Evolutionary conservation across 2,888 invertebrate species (phyloP).

Genomic region (Chrysolina haemoptera): DNA sequence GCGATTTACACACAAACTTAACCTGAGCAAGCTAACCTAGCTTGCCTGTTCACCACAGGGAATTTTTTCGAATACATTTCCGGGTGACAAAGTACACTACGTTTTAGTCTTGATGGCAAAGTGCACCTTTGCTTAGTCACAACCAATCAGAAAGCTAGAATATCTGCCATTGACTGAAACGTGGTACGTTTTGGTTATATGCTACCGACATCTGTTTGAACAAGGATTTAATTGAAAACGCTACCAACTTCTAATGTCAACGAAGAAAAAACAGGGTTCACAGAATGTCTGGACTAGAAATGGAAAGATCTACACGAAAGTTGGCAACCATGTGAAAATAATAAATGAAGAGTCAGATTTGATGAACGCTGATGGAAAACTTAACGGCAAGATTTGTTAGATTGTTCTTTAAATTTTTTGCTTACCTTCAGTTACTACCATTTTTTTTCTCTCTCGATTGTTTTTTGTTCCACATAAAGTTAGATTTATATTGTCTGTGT

Average conservation of each 20-base stretch:
- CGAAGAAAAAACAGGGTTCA: slow-evolving; percentile 5
- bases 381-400: slow-evolving; percentile 6
- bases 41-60: too few species aligned
- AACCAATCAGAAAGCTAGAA: too few species aligned
- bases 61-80: too few species aligned
- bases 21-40: too few species aligned
- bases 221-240: slow-evolving; percentile 3
- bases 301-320: slow-evolving; percentile 17
- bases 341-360: slow-evolving; percentile 17
- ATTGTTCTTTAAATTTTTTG: neutral
- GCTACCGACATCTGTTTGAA: slow-evolving; percentile 7
- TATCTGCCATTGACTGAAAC: too few species aligned
- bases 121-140: too few species aligned
- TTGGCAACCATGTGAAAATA: slow-evolving; percentile 5
- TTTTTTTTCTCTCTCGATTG: slow-evolving; percentile 9
- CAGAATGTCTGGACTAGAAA: slow-evolving; percentile 10
- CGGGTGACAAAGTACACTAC: too few species aligned
- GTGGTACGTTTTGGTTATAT: too few species aligned
- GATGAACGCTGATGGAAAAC: neutral
- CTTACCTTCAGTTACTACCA: too few species aligned
- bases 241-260: slow-evolving; percentile 15
- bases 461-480: neutral
- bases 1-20: too few species aligned
- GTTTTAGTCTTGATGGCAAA: too few species aligned
- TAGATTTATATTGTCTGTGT: neutral